These are phyloP conservation scores for Archivesica marissinica DNA, from an alignment of 1,140 invertebrate genomes.

Conservation along the genomic window DNA sequence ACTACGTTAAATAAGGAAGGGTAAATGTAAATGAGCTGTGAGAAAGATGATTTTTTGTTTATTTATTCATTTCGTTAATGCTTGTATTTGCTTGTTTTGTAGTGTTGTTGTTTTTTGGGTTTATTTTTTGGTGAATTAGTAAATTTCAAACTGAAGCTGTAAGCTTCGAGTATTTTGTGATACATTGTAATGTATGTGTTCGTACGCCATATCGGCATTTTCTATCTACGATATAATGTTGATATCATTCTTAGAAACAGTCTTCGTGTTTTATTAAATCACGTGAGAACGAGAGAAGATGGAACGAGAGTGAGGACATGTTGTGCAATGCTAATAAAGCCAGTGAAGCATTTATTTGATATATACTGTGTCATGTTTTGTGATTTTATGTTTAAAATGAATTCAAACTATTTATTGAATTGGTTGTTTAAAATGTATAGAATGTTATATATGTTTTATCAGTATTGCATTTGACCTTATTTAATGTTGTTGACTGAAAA, in stretches of 20 bases:
- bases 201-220: conserved; percentile 1
- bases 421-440: conserved; percentile 1
- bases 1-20: background rate
- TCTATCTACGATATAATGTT: background rate
- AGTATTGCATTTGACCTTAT: conserved; percentile 18
- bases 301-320: background rate
- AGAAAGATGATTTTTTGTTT: background rate
- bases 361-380: background rate
- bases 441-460: conserved; percentile 23
- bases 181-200: conserved; percentile 18
- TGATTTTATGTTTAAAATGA: background rate
- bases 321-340: conserved; percentile 18
- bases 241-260: background rate
- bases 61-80: background rate
- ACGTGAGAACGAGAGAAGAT: background rate
- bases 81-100: background rate
- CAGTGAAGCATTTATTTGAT: conserved; percentile 3
- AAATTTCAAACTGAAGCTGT: background rate
- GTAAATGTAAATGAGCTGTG: background rate
- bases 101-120: background rate
- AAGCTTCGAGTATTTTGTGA: background rate
- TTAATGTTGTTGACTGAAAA: conserved; percentile 14
- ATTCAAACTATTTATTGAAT: background rate
- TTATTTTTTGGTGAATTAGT: background rate
- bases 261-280: background rate